phyloP scores from a whole-genome alignment of 1,140 invertebrate genomes.

The Neuroterus valhalla region DNA sequence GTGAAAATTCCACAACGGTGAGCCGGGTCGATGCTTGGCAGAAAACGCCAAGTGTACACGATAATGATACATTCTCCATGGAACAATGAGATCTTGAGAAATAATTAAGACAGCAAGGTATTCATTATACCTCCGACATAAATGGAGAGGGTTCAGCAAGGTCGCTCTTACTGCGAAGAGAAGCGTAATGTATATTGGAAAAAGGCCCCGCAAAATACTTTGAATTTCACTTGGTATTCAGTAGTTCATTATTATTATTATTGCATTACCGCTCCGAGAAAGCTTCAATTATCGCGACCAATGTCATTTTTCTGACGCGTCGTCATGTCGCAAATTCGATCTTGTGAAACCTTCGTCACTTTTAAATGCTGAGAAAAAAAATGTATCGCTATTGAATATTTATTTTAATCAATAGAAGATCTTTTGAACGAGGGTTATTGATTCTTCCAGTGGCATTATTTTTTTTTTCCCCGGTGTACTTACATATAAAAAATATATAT shows the following conservation, averaged over 20 bases:
- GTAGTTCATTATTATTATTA: background rate
- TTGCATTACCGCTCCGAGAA: background rate
- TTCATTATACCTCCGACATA: conserved; percentile 8
- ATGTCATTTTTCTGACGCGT: too few relatives aligned
- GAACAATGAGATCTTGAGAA: conserved; percentile 35
- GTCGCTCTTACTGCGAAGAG: background rate
- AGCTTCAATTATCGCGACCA: background rate
- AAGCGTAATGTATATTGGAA: background rate
- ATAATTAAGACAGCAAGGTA: conserved; percentile 26
- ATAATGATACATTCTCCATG: conserved; percentile 27
- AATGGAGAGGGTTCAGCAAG: background rate
- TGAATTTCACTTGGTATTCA: background rate
- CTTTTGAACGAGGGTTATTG: conserved; percentile 27
- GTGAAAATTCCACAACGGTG: conserved; percentile 22
- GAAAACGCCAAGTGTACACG: conserved; percentile 30
- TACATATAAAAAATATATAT: conserved; percentile 10
- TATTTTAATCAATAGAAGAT: conserved; percentile 31
- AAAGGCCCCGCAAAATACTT: background rate
- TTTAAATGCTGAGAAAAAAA: too few relatives aligned
- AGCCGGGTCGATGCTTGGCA: background rate
- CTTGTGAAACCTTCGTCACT: too few relatives aligned
- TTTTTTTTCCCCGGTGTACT: background rate
- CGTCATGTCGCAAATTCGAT: too few relatives aligned
- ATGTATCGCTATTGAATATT: too few relatives aligned
- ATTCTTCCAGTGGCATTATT: too few relatives aligned